Evolutionary conservation across 2,113 vertebrate genomes (phyloP).

Genomic region (Elephas maximus): DNA sequence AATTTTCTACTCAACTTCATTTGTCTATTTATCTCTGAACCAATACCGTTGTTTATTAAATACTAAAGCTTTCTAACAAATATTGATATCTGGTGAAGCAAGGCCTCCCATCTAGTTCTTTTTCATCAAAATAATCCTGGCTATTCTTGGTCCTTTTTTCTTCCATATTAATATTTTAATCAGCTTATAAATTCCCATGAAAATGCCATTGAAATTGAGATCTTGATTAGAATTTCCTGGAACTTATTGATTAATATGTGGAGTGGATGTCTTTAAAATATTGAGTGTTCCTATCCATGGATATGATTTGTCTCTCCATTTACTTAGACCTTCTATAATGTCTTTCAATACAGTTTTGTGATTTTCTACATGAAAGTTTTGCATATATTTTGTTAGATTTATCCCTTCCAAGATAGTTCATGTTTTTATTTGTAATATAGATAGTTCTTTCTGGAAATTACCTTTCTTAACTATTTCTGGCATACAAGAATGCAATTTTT

Average conservation of each 20-base stretch:
- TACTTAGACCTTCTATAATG: neutral
- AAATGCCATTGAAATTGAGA: slow-evolving; percentile 10
- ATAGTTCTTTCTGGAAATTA: slow-evolving; percentile 17
- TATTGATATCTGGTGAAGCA: neutral
- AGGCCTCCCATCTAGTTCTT: neutral
- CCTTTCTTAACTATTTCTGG: neutral
- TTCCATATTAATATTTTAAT: slow-evolving; percentile 21
- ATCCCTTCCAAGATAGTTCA: neutral
- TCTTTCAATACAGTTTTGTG: neutral
- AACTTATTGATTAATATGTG: neutral
- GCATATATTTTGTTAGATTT: slow-evolving; percentile 9
- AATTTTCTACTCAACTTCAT: neutral
- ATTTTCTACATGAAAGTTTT: neutral
- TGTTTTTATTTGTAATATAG: neutral
- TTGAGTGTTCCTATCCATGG: neutral
- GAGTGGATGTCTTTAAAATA: slow-evolving; percentile 21
- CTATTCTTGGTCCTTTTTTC: neutral
- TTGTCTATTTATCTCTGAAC: neutral
- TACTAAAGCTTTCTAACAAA: neutral
- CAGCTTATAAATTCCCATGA: neutral
- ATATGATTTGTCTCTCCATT: neutral
- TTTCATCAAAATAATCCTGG: neutral
- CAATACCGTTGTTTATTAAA: neutral
- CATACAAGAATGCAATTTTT: neutral
- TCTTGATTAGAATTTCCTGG: neutral